Percentiles rank a stretch among this genome's conserved stretches.
Conservation (phyloP, 2,797 vertebrate species). For the Crenuchus spilurus region DNA sequence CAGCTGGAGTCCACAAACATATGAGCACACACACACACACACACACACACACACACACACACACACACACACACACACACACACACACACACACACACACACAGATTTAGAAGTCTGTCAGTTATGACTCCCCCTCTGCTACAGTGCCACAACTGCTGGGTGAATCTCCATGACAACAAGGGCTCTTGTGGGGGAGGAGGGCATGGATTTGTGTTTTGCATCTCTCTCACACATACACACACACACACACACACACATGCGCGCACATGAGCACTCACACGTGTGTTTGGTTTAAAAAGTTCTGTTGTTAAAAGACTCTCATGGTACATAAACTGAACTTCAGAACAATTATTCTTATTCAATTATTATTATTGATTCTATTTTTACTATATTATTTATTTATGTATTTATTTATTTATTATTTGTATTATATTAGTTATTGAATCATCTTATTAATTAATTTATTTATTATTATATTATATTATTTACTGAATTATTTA, state of each 20-base stretch:
- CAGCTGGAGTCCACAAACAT: slow-evolving; percentile 9
- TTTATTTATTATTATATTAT: too few species aligned
- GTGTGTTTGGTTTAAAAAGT: background rate
- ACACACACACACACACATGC: background rate
- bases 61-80: slow-evolving; percentile 6
- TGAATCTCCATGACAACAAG: slow-evolving; percentile 35
- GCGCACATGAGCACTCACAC: background rate
- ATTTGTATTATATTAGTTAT: too few species aligned
- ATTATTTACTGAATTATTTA: too few species aligned
- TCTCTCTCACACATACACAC: background rate
- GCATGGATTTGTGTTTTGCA: background rate
- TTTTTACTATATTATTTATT: too few species aligned
- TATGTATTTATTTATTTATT: too few species aligned
- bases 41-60: background rate
- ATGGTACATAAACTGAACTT: too few species aligned
- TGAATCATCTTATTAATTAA: too few species aligned
- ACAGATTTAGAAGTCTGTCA: slow-evolving; percentile 1
- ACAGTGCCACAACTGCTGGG: slow-evolving; percentile 16
- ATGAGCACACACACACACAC: background rate
- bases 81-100: slow-evolving; percentile 1
- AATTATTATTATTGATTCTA: too few species aligned
- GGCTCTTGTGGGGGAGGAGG: background rate
- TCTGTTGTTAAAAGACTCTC: too few species aligned
- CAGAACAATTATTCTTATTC: too few species aligned
- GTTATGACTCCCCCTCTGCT: slow-evolving; percentile 1